phyloP scores from a whole-genome alignment of 2,113 vertebrate genomes.

The Rhea americana region DNA sequence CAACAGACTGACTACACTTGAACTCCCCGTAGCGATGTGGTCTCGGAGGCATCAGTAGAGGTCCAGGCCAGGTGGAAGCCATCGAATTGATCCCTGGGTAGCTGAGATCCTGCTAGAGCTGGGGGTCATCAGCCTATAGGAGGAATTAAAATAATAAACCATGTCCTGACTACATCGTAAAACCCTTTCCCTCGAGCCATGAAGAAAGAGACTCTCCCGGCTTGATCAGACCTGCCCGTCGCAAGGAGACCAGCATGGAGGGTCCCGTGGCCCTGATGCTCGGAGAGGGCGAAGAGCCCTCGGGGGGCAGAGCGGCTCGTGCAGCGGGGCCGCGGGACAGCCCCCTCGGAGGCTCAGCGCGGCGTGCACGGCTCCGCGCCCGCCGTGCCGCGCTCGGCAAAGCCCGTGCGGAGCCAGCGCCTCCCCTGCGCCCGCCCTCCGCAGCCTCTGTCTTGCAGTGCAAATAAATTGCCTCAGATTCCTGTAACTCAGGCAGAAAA shows the following conservation, averaged over 20 bases:
- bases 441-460: constrained; percentile 51
- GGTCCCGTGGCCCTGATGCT: no score
- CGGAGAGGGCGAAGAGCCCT: background rate
- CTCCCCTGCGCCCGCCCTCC: background rate
- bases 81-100: background rate
- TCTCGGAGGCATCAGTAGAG: background rate
- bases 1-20: background rate
- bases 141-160: background rate
- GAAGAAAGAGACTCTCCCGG: background rate
- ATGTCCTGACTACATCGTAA: background rate
- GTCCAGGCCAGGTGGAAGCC: background rate
- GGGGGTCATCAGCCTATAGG: background rate
- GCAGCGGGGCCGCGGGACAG: background rate
- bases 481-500: constrained; percentile 76
- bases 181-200: background rate
- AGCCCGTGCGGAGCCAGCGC: background rate
- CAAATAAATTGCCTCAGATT: constrained; percentile 77
- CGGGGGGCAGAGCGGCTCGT: background rate
- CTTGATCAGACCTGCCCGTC: background rate
- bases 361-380: background rate
- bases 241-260: background rate
- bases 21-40: background rate
- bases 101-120: background rate
- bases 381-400: constrained; percentile 4
- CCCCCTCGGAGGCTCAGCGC: rapidly evolving